Conservation (phyloP, 2,888 invertebrate species). For the Pasiphila rectangulata region DNA sequence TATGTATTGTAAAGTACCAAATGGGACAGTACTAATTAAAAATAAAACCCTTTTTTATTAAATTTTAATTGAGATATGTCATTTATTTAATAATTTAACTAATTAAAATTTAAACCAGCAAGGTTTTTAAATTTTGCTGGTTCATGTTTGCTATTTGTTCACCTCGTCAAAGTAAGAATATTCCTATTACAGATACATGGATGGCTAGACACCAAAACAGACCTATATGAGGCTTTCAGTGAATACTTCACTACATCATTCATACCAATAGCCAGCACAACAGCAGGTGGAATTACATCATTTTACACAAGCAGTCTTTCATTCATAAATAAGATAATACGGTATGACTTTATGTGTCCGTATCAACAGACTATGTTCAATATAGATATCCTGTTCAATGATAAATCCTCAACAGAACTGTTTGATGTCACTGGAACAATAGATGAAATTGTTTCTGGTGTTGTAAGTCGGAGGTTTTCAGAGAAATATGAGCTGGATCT, state of each 20-base stretch:
- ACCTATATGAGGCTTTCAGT: constrained; percentile 53
- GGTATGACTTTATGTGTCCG: constrained; percentile 65
- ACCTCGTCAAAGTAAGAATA: too few species aligned
- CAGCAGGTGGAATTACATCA: constrained; percentile 46
- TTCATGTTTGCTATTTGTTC: too few species aligned
- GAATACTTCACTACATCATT: constrained; percentile 50
- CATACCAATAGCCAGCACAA: constrained; percentile 53
- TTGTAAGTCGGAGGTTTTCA: constrained; percentile 56
- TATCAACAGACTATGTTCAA: constrained; percentile 59
- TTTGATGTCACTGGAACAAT: constrained; percentile 51
- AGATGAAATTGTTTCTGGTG: constrained; percentile 54
- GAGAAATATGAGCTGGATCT: constrained; percentile 59
- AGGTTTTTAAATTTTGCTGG: too few species aligned
- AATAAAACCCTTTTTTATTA: not conserved
- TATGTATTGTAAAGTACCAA: too few species aligned
- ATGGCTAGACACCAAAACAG: constrained; percentile 49
- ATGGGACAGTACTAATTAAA: not conserved
- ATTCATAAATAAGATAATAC: constrained; percentile 56
- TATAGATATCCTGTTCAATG: constrained; percentile 63
- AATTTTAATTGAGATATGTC: not conserved
- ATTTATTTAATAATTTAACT: not conserved
- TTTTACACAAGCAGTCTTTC: constrained; percentile 63
- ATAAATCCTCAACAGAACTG: constrained; percentile 56
- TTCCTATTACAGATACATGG: constrained; percentile 65
- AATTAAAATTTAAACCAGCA: not conserved